Percentiles rank a stretch among this genome's conserved stretches.
phyloP scores from a whole-genome alignment of 2,113 vertebrate genomes.

The Nesoenas mayeri region DNA sequence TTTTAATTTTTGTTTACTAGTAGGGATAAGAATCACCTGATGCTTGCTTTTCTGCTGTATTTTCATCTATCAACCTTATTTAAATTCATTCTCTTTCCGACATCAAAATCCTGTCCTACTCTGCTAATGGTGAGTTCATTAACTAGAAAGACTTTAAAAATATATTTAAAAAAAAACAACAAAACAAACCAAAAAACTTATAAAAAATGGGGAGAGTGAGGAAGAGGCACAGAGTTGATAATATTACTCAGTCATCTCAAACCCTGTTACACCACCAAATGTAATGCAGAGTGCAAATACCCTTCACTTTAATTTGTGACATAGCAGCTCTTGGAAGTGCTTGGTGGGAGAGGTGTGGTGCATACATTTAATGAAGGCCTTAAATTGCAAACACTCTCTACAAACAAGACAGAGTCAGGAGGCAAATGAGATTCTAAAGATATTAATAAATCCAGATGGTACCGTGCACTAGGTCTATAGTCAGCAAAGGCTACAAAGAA shows the following conservation, averaged over 20 bases:
- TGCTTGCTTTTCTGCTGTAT: background rate
- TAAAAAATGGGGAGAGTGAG: background rate
- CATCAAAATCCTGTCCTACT: background rate
- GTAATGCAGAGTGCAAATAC: background rate
- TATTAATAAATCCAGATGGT: background rate
- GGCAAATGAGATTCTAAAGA: background rate
- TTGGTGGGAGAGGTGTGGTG: background rate
- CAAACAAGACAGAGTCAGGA: background rate
- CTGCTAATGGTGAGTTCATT: background rate
- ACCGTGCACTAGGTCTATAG: background rate
- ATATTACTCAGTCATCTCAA: background rate
- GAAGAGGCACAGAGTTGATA: background rate
- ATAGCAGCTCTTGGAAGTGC: background rate
- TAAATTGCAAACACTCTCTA: background rate
- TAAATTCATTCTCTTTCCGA: background rate
- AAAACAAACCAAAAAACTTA: too few relatives aligned
- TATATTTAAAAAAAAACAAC: background rate
- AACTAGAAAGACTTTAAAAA: background rate
- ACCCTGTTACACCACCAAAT: background rate
- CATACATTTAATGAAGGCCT: background rate
- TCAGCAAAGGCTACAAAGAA: background rate
- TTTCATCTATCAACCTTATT: background rate
- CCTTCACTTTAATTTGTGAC: background rate
- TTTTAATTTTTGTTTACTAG: background rate
- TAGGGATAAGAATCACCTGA: background rate